Base-by-base conservation (phyloP, 2,113 vertebrate genomes). In the Seriola quinqueradiata region DNA sequence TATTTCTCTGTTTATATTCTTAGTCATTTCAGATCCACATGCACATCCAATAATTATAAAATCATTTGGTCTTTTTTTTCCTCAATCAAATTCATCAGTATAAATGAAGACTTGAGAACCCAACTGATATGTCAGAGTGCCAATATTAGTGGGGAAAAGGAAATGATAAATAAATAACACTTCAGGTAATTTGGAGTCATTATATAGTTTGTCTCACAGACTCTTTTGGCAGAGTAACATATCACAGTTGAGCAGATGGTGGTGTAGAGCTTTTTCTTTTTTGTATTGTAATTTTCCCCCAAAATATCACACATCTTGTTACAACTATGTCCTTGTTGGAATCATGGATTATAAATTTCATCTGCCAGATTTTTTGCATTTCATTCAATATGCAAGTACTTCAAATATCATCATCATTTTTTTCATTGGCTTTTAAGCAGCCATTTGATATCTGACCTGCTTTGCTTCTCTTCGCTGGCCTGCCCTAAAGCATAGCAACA, bases 111-210 rank as follows among this genome's bases (percentile, higher is more conserved):
- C 57, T 34, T 11, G 12, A 28, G 19, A 70, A 52, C 9, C 19
- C 28, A 72, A 72, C 19, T 61, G 19, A 16, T 69, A n/a, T 57
- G 25, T 67, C 40, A 46, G 52, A 55, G 17, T 65, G 70, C 70
- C 61, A 78, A 23, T 66, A 52, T 38, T 38, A 44, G 5, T 7
- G 10, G 42, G 60, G 55, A 28, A 34, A 61, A 46, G 42, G 64
- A 83, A 74, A 75, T 10, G 40, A 13, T 38, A 48, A 48, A 13
- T 38, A 48, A 23, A 58, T 76, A 76, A 83, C 73, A 84, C 75
- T 65, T 82, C 14, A 72, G 73, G 48, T 87, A 85, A 79, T 86
- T 87, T 82, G 70, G 76, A 82, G 54, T 81, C 77, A 91, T 91
- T 84, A 86, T n/a, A 16, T 76, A 38, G 28, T 83, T 81, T 80